Evolutionary conservation across 92 coral and sea anemone species (phyloP).

Genomic region (Metridium senile): DNA sequence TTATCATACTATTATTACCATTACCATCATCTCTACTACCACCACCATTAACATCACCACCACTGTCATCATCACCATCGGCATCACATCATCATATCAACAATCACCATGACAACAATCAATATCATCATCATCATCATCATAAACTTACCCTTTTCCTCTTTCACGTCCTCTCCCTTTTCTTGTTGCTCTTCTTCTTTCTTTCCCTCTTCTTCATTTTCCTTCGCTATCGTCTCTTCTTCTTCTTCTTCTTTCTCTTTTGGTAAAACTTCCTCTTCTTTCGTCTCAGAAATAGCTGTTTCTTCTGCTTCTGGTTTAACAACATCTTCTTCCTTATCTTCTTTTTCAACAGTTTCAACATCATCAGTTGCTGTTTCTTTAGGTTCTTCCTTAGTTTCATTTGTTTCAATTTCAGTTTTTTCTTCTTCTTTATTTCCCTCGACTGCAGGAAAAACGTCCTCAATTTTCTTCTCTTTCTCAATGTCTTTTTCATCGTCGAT

Average conservation of each 20-base stretch:
- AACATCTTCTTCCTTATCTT: conserved; percentile 24
- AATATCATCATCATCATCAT: background rate
- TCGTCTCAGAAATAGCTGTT: background rate
- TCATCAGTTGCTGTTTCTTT: conserved; percentile 7
- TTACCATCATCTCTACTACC: background rate
- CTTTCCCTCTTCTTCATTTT: background rate
- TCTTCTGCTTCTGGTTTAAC: conserved; percentile 15
- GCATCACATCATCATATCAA: background rate
- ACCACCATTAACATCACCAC: background rate
- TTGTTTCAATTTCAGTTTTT: conserved; percentile 12
- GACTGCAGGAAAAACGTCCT: background rate
- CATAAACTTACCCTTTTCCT: conserved; percentile 5
- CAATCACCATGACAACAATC: background rate
- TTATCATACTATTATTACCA: background rate
- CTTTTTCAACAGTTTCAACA: conserved; percentile 12
- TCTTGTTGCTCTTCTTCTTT: background rate
- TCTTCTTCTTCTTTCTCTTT: conserved; percentile 9
- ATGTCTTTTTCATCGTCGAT: conserved; percentile 24
- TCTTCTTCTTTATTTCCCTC: conserved; percentile 16
- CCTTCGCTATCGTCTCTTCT: no score
- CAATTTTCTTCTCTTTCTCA: conserved; percentile 27
- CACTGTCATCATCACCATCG: no score
- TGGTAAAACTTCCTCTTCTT: background rate
- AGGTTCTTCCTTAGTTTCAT: conserved; percentile 13
- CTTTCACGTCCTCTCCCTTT: conserved; percentile 3